Evolutionary conservation across 2,797 vertebrate genomes (phyloP).

Genomic region (Chaetophractus vellerosus): DNA sequence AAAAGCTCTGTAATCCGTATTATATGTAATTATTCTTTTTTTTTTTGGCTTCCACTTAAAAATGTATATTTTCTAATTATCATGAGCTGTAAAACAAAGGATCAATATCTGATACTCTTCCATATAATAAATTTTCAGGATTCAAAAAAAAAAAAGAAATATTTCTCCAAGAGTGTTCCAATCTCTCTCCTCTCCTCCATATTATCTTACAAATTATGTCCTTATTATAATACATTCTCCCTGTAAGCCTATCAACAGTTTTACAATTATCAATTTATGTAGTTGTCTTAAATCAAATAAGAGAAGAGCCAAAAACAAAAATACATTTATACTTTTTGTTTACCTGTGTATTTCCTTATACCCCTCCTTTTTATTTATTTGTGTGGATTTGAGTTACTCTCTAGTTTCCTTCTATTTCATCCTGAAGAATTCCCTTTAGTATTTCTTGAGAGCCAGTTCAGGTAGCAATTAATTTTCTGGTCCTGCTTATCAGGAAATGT

Average conservation of each 20-base stretch:
- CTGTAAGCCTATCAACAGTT: neutral
- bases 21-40: slow-evolving; percentile 90
- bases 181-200: neutral
- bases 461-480: neutral
- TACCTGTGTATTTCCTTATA: neutral
- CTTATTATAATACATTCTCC: neutral
- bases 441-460: neutral
- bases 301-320: neutral
- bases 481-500: neutral
- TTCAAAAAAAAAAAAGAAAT: too few species aligned
- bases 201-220: neutral
- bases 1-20: slow-evolving; percentile 89
- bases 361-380: neutral
- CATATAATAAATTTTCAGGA: slow-evolving; percentile 90
- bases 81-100: slow-evolving; percentile 86
- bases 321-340: neutral
- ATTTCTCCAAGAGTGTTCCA: too few species aligned
- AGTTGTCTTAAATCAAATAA: neutral
- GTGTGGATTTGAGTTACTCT: neutral
- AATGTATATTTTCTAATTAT: slow-evolving; percentile 91
- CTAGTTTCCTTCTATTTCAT: neutral
- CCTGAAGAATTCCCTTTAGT: neutral
- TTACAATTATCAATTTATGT: neutral
- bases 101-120: slow-evolving; percentile 88
- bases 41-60: slow-evolving; percentile 86